Conservation (phyloP, 2,888 invertebrate species). For the Himalopsyche kuldschensis region DNA sequence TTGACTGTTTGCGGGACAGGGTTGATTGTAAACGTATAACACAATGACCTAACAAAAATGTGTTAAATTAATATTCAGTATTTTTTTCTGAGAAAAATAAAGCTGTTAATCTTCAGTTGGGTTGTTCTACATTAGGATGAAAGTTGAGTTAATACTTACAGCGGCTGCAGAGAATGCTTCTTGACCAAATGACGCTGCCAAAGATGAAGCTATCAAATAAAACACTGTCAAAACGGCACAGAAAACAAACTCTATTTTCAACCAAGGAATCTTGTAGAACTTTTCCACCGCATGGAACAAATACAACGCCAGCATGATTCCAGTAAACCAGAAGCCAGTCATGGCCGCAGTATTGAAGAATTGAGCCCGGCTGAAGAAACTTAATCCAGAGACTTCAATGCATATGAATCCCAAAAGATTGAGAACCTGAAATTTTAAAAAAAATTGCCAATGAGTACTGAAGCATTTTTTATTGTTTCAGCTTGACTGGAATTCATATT, state of each 20-base stretch:
- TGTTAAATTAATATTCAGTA: neutral
- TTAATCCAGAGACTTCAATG: constrained; percentile 64
- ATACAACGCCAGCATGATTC: constrained; percentile 76
- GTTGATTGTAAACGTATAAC: no score
- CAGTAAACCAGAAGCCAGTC: constrained; percentile 84
- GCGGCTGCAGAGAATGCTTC: constrained; percentile 70
- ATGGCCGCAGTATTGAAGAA: constrained; percentile 81
- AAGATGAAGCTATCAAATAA: constrained; percentile 73
- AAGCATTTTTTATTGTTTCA: no score
- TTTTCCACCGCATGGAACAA: constrained; percentile 85
- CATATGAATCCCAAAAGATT: constrained; percentile 81
- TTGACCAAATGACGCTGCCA: constrained; percentile 64
- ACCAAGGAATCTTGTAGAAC: constrained; percentile 83
- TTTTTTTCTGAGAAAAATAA: neutral
- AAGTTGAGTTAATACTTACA: constrained; percentile 58
- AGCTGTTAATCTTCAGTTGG: no score
- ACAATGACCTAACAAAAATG: no score
- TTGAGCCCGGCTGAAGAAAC: constrained; percentile 61
- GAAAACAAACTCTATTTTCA: constrained; percentile 78
- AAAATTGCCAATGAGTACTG: neutral
- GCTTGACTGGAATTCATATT: no score
- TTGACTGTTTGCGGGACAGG: no score
- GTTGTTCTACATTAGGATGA: no score
- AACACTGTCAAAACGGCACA: constrained; percentile 73
- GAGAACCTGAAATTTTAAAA: constrained; percentile 59